Conservation (phyloP, 2,888 invertebrate species). For the Podabrus alpinus region DNA sequence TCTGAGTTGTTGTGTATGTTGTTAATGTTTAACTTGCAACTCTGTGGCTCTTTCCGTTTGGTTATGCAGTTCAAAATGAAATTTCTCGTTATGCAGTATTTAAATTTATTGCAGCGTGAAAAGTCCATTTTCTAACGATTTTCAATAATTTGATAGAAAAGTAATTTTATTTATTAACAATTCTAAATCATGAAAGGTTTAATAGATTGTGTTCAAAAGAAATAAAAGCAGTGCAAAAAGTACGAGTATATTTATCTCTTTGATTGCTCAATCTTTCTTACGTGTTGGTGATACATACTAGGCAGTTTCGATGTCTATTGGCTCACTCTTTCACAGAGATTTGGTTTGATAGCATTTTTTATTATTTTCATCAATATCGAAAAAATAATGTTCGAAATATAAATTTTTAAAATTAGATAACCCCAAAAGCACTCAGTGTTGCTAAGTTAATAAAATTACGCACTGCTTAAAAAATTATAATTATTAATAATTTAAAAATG, state of each 20-base stretch:
- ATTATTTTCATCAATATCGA: constrained; percentile 36
- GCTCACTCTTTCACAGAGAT: constrained; percentile 50
- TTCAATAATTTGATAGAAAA: background rate
- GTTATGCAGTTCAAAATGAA: background rate
- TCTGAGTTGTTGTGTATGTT: background rate
- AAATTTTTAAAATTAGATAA: constrained; percentile 4
- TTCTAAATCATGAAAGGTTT: background rate
- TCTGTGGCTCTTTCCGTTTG: no score
- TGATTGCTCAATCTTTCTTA: constrained; percentile 51
- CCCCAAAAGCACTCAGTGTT: background rate
- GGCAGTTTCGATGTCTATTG: constrained; percentile 43
- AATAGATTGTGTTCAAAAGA: constrained; percentile 15
- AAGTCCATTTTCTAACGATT: background rate
- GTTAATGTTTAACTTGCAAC: background rate
- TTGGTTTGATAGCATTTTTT: constrained; percentile 49
- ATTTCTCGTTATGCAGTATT: background rate
- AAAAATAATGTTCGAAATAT: constrained; percentile 1
- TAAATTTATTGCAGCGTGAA: background rate
- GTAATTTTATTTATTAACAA: background rate
- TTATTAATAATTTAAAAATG: background rate
- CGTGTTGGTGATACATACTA: constrained; percentile 47
- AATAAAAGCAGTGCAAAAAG: constrained; percentile 33
- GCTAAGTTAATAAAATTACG: background rate
- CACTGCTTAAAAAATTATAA: no score
- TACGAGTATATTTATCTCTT: constrained; percentile 49